phyloP scores from a whole-genome alignment of 2,797 vertebrate genomes.

The Urosaurus nigricauda region DNA sequence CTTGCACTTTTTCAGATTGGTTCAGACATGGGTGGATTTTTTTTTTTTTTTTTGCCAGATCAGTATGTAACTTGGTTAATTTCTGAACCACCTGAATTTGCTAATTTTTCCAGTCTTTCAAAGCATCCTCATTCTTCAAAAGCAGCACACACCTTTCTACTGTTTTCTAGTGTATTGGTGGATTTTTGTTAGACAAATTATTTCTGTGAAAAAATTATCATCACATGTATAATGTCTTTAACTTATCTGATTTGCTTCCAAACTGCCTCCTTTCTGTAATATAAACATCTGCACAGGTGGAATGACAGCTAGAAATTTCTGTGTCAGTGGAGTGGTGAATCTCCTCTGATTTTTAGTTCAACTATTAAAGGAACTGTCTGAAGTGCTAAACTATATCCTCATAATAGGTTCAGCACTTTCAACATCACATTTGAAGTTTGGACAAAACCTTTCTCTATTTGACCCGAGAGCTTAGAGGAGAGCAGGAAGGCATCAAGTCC shows the following conservation, averaged over 20 bases:
- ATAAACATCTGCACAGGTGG: slow-evolving; percentile 30
- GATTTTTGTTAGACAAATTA: not conserved
- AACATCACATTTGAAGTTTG: too few species aligned
- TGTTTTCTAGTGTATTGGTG: not conserved
- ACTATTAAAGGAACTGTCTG: not conserved
- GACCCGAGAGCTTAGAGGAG: too few species aligned
- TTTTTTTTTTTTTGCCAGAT: not conserved
- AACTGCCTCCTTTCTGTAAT: not conserved
- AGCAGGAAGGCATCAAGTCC: too few species aligned
- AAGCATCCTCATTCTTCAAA: not conserved
- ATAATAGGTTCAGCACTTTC: too few species aligned
- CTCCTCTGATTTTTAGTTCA: too few species aligned
- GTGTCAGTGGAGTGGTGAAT: not conserved
- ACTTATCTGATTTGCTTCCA: not conserved
- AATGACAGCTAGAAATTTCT: slow-evolving; percentile 43
- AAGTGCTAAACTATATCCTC: too few species aligned
- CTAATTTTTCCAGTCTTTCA: not conserved
- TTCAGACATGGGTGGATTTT: not conserved
- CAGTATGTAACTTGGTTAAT: not conserved
- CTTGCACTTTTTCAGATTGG: not conserved
- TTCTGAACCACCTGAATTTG: not conserved
- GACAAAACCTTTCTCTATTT: too few species aligned
- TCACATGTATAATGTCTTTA: not conserved
- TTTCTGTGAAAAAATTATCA: too few species aligned
- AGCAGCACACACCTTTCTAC: not conserved